Evolutionary conservation across 2,113 vertebrate species (phyloP).

Genomic region (Calypte anna): DNA sequence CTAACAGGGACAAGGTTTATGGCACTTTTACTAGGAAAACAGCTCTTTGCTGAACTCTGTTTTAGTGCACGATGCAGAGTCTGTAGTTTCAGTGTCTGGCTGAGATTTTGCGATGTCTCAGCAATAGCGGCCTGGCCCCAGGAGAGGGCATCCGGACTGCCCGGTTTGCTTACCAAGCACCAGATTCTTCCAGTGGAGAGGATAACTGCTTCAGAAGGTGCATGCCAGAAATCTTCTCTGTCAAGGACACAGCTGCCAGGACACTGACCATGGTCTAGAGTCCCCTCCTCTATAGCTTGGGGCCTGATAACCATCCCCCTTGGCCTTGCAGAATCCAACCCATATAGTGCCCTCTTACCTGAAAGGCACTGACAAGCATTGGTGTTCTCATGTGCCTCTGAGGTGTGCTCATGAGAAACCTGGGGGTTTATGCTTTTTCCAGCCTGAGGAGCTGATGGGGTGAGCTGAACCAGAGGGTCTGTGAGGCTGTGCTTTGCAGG

Average conservation of each 20-base stretch:
- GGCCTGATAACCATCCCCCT: not conserved
- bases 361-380: not conserved
- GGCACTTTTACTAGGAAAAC: not conserved
- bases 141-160: not conserved
- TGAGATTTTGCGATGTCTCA: not conserved
- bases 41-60: not conserved
- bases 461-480: not conserved
- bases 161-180: not conserved
- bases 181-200: accelerated
- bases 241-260: not conserved
- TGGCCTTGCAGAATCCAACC: not conserved
- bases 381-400: not conserved
- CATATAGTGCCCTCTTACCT: not conserved
- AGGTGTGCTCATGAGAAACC: not conserved
- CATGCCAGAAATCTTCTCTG: not conserved
- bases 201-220: not conserved
- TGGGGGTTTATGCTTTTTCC: not conserved
- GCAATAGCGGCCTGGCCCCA: not conserved
- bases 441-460: not conserved
- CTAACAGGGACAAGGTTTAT: not conserved
- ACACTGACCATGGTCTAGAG: not conserved
- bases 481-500: not conserved
- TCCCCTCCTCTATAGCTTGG: not conserved
- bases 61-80: not conserved
- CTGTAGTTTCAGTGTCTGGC: not conserved